Percentiles rank a stretch among this genome's conserved stretches.
These are phyloP conservation scores for Crotophaga sulcirostris DNA, from an alignment of 2,113 vertebrate species.

Conservation along the genomic window DNA sequence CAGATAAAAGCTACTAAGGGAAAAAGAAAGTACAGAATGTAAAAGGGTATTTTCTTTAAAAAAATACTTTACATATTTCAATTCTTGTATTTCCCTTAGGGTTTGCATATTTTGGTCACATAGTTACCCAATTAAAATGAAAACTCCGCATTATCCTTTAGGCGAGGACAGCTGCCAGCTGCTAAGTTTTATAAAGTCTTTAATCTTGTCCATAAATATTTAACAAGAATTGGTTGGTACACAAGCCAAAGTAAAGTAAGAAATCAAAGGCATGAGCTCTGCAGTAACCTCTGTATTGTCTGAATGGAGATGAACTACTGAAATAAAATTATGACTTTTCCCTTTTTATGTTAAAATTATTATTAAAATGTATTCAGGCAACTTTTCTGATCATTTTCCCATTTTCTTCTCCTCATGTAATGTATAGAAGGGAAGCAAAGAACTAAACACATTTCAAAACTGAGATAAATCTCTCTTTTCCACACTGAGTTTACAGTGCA, in stretches of 20 bases:
- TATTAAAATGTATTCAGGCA: conserved; percentile 47
- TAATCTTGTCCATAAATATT: conserved; percentile 85
- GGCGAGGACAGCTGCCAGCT: conserved; percentile 79
- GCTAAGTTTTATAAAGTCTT: conserved; percentile 82
- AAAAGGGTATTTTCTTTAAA: conserved; percentile 47
- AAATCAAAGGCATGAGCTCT: conserved; percentile 74
- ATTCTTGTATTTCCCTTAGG: conserved; percentile 67
- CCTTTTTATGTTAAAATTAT: conserved; percentile 52
- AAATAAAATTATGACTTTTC: conserved; percentile 29
- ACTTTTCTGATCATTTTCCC: conserved; percentile 39
- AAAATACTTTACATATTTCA: conserved; percentile 71
- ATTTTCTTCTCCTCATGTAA: conserved; percentile 17
- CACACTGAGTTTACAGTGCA: neutral
- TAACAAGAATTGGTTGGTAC: conserved; percentile 81
- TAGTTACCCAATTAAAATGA: conserved; percentile 82
- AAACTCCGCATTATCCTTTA: conserved; percentile 78
- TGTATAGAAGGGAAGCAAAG: neutral
- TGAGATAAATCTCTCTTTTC: neutral
- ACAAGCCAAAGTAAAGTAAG: conserved; percentile 76
- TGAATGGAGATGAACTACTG: conserved; percentile 39
- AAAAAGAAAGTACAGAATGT: conserved; percentile 48
- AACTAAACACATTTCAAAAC: conserved; percentile 28
- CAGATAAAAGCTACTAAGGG: conserved; percentile 47
- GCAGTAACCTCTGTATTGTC: conserved; percentile 64
- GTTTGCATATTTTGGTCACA: conserved; percentile 78